Evolutionary conservation across 2,113 vertebrate genomes (phyloP).

Genomic region (Sclerurus mexicanus): DNA sequence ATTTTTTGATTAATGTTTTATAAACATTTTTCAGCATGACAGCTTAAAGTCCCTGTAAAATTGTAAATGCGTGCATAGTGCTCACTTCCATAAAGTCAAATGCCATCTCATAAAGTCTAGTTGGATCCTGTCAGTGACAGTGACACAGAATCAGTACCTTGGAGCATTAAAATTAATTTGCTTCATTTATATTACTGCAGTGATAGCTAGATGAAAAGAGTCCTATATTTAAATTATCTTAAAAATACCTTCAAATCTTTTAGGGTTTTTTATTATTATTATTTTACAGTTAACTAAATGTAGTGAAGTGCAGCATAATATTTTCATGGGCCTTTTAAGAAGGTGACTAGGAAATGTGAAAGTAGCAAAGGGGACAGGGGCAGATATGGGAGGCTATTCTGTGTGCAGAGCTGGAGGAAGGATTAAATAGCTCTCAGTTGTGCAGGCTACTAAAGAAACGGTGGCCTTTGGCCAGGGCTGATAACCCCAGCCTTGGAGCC

Average conservation of each 20-base stretch:
- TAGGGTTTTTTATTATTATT: conserved; percentile 57
- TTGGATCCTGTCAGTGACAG: conserved; percentile 80
- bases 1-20: conserved; percentile 99
- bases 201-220: conserved; percentile 82
- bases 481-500: not conserved
- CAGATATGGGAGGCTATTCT: not conserved
- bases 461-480: not conserved
- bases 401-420: not conserved
- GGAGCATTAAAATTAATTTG: conserved; percentile 94
- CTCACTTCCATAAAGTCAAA: conserved; percentile 87
- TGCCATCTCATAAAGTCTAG: conserved; percentile 83
- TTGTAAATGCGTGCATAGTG: conserved; percentile 83
- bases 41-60: conserved; percentile 84
- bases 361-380: not conserved
- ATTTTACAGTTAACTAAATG: conserved; percentile 57
- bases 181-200: conserved; percentile 84
- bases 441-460: not conserved
- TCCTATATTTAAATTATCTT: conserved; percentile 81
- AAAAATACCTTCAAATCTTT: conserved; percentile 67
- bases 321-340: conserved; percentile 20
- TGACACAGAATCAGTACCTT: conserved; percentile 80
- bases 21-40: conserved; percentile 89
- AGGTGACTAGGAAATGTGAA: not conserved
- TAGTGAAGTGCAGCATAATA: conserved; percentile 24
- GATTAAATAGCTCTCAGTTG: not conserved